Evolutionary conservation across 2,797 vertebrate genomes (phyloP).

Genomic region (Tokudaia tokunoshimensis): DNA sequence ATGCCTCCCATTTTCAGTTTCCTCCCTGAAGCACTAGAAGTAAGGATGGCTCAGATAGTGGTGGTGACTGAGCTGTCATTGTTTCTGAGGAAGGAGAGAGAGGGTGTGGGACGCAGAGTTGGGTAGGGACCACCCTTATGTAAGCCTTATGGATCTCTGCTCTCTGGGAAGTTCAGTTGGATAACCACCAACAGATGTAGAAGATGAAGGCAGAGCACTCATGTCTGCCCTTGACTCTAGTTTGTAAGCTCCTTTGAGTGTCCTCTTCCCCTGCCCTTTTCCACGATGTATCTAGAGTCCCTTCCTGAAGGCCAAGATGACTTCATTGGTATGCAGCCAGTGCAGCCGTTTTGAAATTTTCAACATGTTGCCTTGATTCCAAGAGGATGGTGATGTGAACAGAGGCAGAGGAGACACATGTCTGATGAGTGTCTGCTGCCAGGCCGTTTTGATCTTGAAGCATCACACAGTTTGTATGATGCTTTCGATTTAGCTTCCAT

Average conservation of each 20-base stretch:
- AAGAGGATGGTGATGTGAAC: rapidly evolving
- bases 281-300: neutral
- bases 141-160: neutral
- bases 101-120: neutral
- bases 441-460: rapidly evolving
- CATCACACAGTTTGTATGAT: neutral
- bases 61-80: neutral
- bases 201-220: neutral
- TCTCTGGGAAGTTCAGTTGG: neutral
- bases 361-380: neutral
- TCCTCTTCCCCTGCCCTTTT: neutral
- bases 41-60: neutral
- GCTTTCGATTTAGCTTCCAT: neutral
- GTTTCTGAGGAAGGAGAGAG: neutral
- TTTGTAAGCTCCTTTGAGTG: neutral
- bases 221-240: neutral
- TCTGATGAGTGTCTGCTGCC: rapidly evolving
- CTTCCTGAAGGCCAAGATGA: neutral
- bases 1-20: constrained; percentile 38
- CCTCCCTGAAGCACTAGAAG: constrained; percentile 46
- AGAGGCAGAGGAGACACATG: neutral
- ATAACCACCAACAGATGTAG: neutral
- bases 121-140: neutral
- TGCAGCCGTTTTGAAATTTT: neutral
- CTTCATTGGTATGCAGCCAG: neutral